phyloP scores from a whole-genome alignment of 2,888 invertebrate genomes.

The Yponomeuta sedellus region DNA sequence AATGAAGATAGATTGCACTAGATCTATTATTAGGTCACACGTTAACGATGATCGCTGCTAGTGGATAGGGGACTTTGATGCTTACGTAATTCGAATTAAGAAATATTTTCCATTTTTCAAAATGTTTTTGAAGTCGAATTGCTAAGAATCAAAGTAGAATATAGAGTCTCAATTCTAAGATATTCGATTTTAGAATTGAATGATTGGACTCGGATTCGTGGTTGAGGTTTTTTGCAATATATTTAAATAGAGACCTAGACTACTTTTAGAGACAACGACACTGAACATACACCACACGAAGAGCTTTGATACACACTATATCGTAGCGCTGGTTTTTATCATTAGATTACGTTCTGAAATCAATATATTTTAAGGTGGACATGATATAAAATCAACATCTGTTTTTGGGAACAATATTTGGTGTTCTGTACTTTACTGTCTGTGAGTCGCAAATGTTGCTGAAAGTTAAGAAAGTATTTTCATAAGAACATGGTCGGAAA shows the following conservation, averaged over 20 bases:
- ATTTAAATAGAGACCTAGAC: constrained; percentile 32
- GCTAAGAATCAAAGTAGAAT: background rate
- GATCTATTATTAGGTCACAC: constrained; percentile 34
- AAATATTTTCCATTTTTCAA: background rate
- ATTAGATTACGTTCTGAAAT: constrained; percentile 25
- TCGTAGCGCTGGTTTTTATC: constrained; percentile 19
- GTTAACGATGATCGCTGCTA: constrained; percentile 13
- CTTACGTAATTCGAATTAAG: constrained; percentile 3
- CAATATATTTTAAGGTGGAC: background rate
- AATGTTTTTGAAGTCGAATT: background rate
- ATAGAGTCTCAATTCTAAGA: background rate
- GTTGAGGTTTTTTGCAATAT: constrained; percentile 16
- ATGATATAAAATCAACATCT: constrained; percentile 7
- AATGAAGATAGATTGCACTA: constrained; percentile 54
- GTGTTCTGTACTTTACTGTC: background rate
- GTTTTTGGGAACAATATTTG: constrained; percentile 12
- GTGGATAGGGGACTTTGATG: constrained; percentile 3
- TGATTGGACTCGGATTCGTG: background rate
- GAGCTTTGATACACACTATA: constrained; percentile 56
- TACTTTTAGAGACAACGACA: constrained; percentile 70
- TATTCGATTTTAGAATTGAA: background rate
- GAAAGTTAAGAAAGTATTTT: constrained; percentile 2
- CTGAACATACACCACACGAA: constrained; percentile 57
- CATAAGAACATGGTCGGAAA: background rate
- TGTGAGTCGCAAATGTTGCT: background rate